Base-by-base conservation (phyloP, 2,113 vertebrate species). In the Actenoides hombroni region DNA sequence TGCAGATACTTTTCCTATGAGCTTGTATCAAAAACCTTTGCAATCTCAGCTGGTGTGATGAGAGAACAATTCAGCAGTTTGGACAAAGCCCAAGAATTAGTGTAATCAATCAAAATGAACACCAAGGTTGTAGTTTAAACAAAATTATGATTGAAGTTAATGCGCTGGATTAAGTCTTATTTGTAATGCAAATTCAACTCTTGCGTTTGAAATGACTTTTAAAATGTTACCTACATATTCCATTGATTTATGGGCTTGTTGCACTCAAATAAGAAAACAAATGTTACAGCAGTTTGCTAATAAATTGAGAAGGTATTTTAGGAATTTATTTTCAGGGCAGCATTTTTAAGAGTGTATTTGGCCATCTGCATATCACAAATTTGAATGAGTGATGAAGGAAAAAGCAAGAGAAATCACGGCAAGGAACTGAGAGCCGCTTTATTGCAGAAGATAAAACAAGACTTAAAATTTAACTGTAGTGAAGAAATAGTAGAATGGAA, bases 311-410 rank as follows among this genome's bases (percentile, higher is more conserved):
- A 78, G 77, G 37, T 81, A 71, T 92, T 97, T 97, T 88, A 95
- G 89, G 79, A 93, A 53, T 96, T 95, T 96, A 73, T 96, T 97
- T 97, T 94, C 83, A 95, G 81, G 49, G 25, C 40, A 67, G 61
- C 40, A 48, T 75, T 95, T 95, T 94, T 86, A 76, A 73, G 37
- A 85, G 56, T 61, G 10, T 51, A 20, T 88, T 93, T 90, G 46
- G 24, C 64, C 44, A 88, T 95, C 83, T 96, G 64, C 48, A 5
- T 86, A 60, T 95, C 49, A 91, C 83, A 81, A 16, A 91, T 88
- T 63, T 89, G 85, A 86, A 76, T 78, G 84, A 92, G 53, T 86
- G 51, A 51, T 60, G 16, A 71, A 64, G 75, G 9, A 87, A 82
- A 83, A 91, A 91, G 59, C 35, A 79, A 74, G 90, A 91, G 68